phyloP scores from a whole-genome alignment of 2,113 vertebrate genomes.

The Lucifuga dentata region DNA sequence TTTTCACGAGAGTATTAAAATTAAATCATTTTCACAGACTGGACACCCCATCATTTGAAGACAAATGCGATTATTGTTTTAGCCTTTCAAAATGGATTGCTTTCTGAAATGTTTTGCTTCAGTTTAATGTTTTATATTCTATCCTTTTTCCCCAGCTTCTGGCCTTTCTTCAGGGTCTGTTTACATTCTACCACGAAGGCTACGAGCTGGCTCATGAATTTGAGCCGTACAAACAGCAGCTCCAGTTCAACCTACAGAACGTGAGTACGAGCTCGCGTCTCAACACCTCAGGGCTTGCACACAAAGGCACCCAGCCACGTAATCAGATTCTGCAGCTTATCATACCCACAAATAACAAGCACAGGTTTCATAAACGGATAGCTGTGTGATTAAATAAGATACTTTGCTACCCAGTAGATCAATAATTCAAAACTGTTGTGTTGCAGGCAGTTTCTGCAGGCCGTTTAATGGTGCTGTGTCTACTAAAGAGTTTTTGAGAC shows the following conservation, averaged over 20 bases:
- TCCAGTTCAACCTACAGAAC: constrained; percentile 98
- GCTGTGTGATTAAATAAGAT: constrained; percentile 54
- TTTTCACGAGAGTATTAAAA: background rate
- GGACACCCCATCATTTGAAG: background rate
- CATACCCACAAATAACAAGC: constrained; percentile 55
- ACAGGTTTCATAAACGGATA: constrained; percentile 60
- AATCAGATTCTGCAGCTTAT: constrained; percentile 70
- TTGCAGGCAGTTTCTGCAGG: constrained; percentile 54
- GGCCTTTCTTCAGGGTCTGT: constrained; percentile 97
- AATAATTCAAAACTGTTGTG: constrained; percentile 56
- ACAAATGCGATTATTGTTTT: background rate
- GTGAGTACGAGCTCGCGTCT: constrained; percentile 81
- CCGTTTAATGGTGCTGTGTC: constrained; percentile 52
- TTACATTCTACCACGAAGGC: constrained; percentile 99
- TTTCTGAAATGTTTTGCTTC: too few species aligned
- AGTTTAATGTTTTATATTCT: background rate
- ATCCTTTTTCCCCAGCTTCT: constrained; percentile 86
- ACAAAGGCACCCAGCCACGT: constrained; percentile 52
- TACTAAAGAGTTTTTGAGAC: constrained; percentile 36
- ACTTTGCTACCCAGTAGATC: constrained; percentile 43
- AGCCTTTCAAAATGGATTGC: background rate
- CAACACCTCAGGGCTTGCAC: constrained; percentile 37
- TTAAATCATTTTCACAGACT: background rate
- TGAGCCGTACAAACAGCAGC: constrained; percentile 95
- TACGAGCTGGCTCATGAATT: constrained; percentile 98